These are phyloP conservation scores for Branchipolynoe longqiensis DNA, from an alignment of 2,888 invertebrate genomes.

Conservation along the genomic window DNA sequence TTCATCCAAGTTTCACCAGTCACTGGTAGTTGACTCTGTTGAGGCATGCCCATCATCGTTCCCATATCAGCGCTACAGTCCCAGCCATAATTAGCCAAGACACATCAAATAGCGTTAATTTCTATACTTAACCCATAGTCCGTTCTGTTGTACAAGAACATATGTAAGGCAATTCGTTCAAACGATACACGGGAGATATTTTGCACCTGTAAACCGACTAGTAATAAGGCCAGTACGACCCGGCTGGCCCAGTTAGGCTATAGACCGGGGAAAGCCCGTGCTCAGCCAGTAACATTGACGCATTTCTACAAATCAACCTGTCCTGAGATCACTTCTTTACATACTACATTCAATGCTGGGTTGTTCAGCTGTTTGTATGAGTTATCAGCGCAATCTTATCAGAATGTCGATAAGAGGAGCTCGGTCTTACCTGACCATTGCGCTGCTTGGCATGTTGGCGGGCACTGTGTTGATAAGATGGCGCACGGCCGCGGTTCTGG, in stretches of 20 bases:
- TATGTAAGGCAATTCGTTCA: no score
- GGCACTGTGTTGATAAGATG: conserved; percentile 51
- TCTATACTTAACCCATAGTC: no score
- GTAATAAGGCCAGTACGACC: not conserved
- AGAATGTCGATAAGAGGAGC: not conserved
- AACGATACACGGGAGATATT: no score
- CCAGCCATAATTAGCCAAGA: no score
- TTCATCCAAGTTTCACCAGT: not conserved
- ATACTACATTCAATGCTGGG: not conserved
- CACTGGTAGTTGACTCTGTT: no score
- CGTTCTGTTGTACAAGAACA: no score
- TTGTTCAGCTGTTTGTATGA: not conserved
- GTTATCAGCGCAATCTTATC: conserved; percentile 27
- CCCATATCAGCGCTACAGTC: no score
- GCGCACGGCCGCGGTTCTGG: conserved; percentile 23
- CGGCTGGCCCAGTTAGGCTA: conserved; percentile 12
- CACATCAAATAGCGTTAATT: no score
- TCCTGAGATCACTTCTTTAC: no score
- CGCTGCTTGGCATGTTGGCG: conserved; percentile 2
- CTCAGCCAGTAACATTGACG: conserved; percentile 1
- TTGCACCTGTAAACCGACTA: conserved; percentile 24
- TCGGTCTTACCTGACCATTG: not conserved
- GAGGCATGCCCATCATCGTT: no score
- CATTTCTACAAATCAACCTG: no score
- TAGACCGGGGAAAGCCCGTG: conserved; percentile 25